These are phyloP conservation scores for Solen grandis DNA, from an alignment of 1,140 invertebrate genomes.

Conservation along the genomic window DNA sequence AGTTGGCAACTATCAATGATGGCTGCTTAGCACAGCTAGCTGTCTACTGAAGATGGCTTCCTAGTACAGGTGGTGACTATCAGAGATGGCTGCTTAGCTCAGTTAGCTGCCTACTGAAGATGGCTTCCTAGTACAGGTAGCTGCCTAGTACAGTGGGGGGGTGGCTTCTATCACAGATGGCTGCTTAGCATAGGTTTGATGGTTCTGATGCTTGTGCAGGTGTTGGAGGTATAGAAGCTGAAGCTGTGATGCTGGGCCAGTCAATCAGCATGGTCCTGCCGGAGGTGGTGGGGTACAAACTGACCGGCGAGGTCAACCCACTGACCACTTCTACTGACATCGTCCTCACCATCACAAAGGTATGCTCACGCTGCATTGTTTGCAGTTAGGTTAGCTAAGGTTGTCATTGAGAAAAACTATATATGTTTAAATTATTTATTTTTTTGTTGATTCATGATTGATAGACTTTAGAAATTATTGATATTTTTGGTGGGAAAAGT, in stretches of 20 bases:
- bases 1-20: no score
- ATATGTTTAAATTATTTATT: neutral
- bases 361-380: slow-evolving; percentile 81
- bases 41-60: no score
- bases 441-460: neutral
- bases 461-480: no score
- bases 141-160: neutral
- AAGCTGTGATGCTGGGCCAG: slow-evolving; percentile 91
- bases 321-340: slow-evolving; percentile 98
- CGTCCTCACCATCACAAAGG: slow-evolving; percentile 98
- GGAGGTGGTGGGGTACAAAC: slow-evolving; percentile 96
- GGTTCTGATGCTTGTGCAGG: slow-evolving; percentile 70
- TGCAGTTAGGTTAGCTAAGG: no score
- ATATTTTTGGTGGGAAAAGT: no score
- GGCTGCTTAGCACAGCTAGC: no score
- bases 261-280: slow-evolving; percentile 98
- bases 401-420: neutral
- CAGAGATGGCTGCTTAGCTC: no score
- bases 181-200: no score
- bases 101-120: no score
- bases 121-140: no score
- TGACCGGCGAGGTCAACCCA: slow-evolving; percentile 90
- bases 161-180: no score
- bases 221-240: slow-evolving; percentile 85
- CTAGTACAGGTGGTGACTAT: no score